Percentiles rank a stretch among this genome's conserved stretches.
These are phyloP conservation scores for Ctenopoma kingsleyae DNA, from an alignment of 2,797 vertebrate species.

Conservation along the genomic window DNA sequence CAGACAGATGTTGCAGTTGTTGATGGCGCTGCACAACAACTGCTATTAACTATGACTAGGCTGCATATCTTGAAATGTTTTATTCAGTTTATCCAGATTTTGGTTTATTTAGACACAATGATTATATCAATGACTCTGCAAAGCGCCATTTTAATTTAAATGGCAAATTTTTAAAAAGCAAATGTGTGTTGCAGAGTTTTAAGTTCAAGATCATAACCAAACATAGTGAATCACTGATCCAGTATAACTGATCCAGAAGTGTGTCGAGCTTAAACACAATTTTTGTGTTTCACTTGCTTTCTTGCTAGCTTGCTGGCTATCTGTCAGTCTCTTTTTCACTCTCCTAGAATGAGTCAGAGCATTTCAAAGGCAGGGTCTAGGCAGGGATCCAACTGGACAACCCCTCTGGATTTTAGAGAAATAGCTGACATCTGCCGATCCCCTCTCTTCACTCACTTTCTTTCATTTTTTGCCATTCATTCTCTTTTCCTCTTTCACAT, in stretches of 20 bases:
- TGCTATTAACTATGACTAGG: background rate
- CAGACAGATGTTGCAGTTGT: background rate
- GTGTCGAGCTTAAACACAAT: slow-evolving; percentile 43
- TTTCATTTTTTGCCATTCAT: slow-evolving; percentile 54
- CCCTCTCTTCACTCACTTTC: slow-evolving; percentile 50
- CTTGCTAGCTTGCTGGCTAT: slow-evolving; percentile 22
- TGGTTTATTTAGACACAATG: background rate
- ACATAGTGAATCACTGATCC: slow-evolving; percentile 22
- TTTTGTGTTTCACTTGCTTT: slow-evolving; percentile 35
- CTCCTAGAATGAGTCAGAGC: slow-evolving; percentile 49
- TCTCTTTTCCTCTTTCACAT: slow-evolving; percentile 41
- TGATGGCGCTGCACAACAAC: background rate
- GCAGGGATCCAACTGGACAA: slow-evolving; percentile 72
- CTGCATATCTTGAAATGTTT: background rate
- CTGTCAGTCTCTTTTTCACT: slow-evolving; percentile 27
- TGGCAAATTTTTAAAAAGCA: too few relatives aligned
- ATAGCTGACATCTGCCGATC: slow-evolving; percentile 79
- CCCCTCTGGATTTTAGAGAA: slow-evolving; percentile 76
- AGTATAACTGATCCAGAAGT: slow-evolving; percentile 40
- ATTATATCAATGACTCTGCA: too few relatives aligned
- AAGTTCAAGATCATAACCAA: slow-evolving; percentile 6
- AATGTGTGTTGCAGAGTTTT: background rate
- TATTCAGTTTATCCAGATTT: background rate
- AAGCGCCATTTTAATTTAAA: too few relatives aligned
- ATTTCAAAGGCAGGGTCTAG: slow-evolving; percentile 72